Evolutionary conservation across 2,113 vertebrate genomes (phyloP), one percentile per base, ranked within the genome.

Genomic region (Alectura lathami): DNA sequence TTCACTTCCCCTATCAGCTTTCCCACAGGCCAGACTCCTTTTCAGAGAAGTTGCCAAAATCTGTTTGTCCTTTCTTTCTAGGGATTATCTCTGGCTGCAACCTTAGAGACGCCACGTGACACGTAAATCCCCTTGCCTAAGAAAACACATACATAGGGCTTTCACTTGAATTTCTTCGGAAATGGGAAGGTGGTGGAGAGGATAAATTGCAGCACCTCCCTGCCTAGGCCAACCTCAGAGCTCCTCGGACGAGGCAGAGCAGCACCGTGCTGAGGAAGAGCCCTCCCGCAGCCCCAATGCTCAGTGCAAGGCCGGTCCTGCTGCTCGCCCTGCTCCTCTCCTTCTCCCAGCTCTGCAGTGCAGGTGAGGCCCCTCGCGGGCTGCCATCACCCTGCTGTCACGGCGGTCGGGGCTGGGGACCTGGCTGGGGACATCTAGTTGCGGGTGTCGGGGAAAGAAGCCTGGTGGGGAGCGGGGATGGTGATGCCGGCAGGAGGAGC

Each of bases 341-440:
- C 14, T 8, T 79, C 62, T 91, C 32, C 11, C 38, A 29, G 3
- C 0, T 0, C 78, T 63, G 16, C 0, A 1, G 2, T 11, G 21
- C 30, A 84, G 66, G 88, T 94, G 53, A 74, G 60, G n/a, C n/a
- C n/a, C n/a, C n/a, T n/a, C n/a, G n/a, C n/a, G n/a, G n/a, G 26
- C 32, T 57, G 32, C 18, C 4, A 2, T 17, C 32, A 32, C 32
- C 54, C 54, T n/a, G 54, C 54, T 57, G 42, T 43, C n/a, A n/a
- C n/a, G n/a, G n/a, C n/a, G n/a, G 3, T 9, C 3, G 3, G 72
- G 48, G 22, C 47, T 63, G 26, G 36, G 34, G 23, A 62, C 22
- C 27, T 29, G 62, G 38, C 62, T 0, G 0, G 45, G 45, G 16
- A 3, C 3, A 1, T 34, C 40, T 60, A 11, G 0, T 0, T 11